Evolutionary conservation across 2,113 vertebrate genomes (phyloP), one percentile per base, ranked within the genome.

Genomic region (Ictalurus punctatus): DNA sequence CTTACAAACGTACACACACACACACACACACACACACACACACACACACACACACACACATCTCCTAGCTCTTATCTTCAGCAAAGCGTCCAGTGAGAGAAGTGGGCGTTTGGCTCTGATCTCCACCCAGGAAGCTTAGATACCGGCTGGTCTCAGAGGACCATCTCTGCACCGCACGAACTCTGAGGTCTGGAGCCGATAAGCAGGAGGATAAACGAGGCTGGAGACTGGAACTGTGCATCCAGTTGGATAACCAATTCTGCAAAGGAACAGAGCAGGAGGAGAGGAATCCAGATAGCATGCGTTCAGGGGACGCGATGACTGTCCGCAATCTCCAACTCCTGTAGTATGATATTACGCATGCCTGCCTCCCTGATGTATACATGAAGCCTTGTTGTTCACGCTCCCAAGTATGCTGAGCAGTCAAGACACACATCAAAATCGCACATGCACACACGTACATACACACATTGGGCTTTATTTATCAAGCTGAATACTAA

Each of bases 261-360:
- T 56, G 59, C 44, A 40, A 58, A 37, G 65, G 63, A 86, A 71
- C 78, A 69, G 67, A 21, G 48, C 58, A 83, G 58, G 54, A 74
- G 52, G 76, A 61, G 69, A 88, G 44, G 74, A 88, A 80, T 52
- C 71, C 88, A 89, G 88, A 80, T 81, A 89, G 86, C 37, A 67
- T 61, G 56, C 76, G 88, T 54, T 79, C 56, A n/a, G 52, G 52
- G 67, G 83, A 87, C 56, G 74, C n/a, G 79, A 88, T 88, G 86
- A 91, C 83, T 90, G 87, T 89, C 59, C 76, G 30, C 89, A 87
- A 86, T 88, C 88, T 88, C 65, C 12, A 73, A 83, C 91, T 89
- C 83, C 85, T 87, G 67, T 83, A 30, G 67, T 78, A 85, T 91
- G 90, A 93, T 89, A 91, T 81, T 89, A 52, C 79, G 67, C 90